These are phyloP conservation scores for Denticeps clupeoides DNA, from an alignment of 2,797 vertebrate genomes.

Conservation along the genomic window DNA sequence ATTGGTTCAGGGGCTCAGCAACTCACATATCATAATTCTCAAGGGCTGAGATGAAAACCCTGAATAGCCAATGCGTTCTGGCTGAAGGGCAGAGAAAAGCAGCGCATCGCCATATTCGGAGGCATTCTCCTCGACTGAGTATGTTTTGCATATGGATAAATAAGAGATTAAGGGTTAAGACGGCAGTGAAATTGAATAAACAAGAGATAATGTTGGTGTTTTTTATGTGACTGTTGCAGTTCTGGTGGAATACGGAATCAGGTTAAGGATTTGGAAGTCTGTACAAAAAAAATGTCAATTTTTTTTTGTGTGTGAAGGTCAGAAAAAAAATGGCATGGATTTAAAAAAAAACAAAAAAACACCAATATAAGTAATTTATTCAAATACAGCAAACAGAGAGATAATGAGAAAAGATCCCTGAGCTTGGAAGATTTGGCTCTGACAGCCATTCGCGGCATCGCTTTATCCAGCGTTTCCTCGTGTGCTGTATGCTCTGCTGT, in stretches of 20 bases:
- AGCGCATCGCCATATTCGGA: not conserved
- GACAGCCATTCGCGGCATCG: no score
- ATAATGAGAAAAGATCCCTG: no score
- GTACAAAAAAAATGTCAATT: not conserved
- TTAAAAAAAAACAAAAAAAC: no score
- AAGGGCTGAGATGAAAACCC: not conserved
- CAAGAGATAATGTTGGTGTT: not conserved
- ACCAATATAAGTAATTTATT: no score
- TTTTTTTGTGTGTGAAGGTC: not conserved
- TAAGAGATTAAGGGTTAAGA: not conserved
- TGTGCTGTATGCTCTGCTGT: no score
- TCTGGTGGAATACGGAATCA: not conserved
- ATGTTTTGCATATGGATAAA: slow-evolving; percentile 1
- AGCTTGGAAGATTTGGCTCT: no score
- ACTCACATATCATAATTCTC: slow-evolving; percentile 3
- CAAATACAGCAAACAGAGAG: no score
- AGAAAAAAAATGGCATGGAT: no score
- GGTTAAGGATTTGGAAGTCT: not conserved
- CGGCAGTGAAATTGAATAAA: not conserved
- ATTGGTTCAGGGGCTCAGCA: slow-evolving; percentile 28
- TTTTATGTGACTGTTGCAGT: not conserved
- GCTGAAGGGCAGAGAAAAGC: not conserved
- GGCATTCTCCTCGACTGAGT: not conserved
- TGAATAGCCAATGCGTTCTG: not conserved
- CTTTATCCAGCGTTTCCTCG: no score